Conservation (phyloP, 1,140 invertebrate species). For the Drosophila jambulina region DNA sequence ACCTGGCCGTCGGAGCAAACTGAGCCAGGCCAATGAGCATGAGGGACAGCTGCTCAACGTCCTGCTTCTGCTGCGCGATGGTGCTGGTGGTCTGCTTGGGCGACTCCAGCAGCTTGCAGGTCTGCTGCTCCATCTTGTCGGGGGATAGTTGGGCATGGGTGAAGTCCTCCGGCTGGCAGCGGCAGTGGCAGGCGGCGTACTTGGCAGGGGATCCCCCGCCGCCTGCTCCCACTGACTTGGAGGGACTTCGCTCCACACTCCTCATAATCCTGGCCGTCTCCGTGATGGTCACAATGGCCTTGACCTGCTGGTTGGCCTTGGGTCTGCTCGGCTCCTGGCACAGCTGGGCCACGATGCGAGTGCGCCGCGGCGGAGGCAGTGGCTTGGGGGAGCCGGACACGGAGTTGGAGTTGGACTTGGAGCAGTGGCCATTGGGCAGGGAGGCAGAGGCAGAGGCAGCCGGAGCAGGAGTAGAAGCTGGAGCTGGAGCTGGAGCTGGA, state of each 20-base stretch:
- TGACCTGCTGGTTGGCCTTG: slow-evolving; percentile 61
- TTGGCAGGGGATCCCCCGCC: slow-evolving; percentile 51
- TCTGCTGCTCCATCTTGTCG: slow-evolving; percentile 80
- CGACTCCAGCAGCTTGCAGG: slow-evolving; percentile 79
- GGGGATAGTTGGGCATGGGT: slow-evolving; percentile 66
- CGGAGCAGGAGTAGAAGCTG: neutral
- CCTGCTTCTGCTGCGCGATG: slow-evolving; percentile 43
- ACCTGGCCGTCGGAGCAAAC: slow-evolving; percentile 88
- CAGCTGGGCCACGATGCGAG: slow-evolving; percentile 59
- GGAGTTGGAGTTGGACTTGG: slow-evolving; percentile 1
- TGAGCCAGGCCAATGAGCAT: slow-evolving; percentile 89
- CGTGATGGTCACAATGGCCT: slow-evolving; percentile 65
- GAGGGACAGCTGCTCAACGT: slow-evolving; percentile 87
- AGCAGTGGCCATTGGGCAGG: slow-evolving; percentile 73
- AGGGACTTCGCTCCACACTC: slow-evolving; percentile 40
- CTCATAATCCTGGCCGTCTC: slow-evolving; percentile 69
- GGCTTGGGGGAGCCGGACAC: slow-evolving; percentile 41
- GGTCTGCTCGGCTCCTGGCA: slow-evolving; percentile 57
- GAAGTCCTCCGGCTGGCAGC: slow-evolving; percentile 79
- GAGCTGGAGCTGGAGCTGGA: neutral
- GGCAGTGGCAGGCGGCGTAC: slow-evolving; percentile 75
- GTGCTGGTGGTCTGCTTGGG: slow-evolving; percentile 58
- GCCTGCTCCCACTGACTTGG: neutral
- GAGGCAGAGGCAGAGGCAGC: neutral
- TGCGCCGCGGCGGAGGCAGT: slow-evolving; percentile 64